Evolutionary conservation across 1,140 invertebrate genomes (phyloP).

Genomic region (Bursaphelenchus mucronatus): DNA sequence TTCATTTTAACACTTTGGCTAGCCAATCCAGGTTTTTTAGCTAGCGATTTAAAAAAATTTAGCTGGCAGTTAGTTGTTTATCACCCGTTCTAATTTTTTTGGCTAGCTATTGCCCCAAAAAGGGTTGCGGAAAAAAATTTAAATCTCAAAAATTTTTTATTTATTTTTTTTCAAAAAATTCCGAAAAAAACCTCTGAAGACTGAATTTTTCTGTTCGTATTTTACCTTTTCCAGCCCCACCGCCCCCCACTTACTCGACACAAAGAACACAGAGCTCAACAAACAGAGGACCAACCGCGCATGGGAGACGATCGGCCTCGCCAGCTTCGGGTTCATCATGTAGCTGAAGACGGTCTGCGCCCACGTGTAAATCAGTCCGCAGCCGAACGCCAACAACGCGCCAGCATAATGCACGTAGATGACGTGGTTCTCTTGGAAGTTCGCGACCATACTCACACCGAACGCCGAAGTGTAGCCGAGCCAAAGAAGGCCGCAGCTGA

Average conservation of each 20-base stretch:
- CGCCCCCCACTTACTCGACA: constrained; percentile 58
- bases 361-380: constrained; percentile 60
- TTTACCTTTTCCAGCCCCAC: too few species aligned
- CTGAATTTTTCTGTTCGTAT: too few species aligned
- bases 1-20: too few species aligned
- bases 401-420: constrained; percentile 61
- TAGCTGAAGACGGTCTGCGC: constrained; percentile 56
- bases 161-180: too few species aligned
- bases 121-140: too few species aligned
- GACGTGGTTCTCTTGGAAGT: constrained; percentile 63
- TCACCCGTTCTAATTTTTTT: too few species aligned
- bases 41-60: too few species aligned
- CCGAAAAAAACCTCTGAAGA: too few species aligned
- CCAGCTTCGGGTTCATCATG: constrained; percentile 60
- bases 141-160: too few species aligned
- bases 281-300: constrained; percentile 53
- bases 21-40: too few species aligned
- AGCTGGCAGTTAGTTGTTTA: too few species aligned
- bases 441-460: constrained; percentile 63
- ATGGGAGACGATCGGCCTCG: constrained; percentile 55
- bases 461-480: constrained; percentile 61
- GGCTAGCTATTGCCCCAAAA: too few species aligned
- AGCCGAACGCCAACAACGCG: constrained; percentile 59
- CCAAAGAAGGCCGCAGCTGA: constrained; percentile 46
- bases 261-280: constrained; percentile 48